These are phyloP conservation scores for Sarcophaga peregrina DNA, from an alignment of 1,140 invertebrate species.

Conservation along the genomic window DNA sequence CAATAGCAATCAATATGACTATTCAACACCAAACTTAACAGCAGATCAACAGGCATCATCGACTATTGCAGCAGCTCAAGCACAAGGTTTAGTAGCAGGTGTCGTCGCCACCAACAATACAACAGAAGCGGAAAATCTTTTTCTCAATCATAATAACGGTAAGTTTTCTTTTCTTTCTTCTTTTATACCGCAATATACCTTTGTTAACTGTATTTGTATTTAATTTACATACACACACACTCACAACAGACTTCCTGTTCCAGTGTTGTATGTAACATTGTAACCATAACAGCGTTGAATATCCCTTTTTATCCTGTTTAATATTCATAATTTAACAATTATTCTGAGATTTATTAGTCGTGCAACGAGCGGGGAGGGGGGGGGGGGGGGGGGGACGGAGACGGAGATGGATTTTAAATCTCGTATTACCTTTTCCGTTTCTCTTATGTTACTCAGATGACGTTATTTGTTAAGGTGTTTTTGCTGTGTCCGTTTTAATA, in stretches of 20 bases:
- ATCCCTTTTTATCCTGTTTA: background rate
- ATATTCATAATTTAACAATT: constrained; percentile 12
- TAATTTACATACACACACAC: too few species aligned
- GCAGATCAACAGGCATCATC: constrained; percentile 61
- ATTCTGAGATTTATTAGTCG: background rate
- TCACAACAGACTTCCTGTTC: background rate
- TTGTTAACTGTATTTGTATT: too few species aligned
- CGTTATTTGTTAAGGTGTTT: background rate
- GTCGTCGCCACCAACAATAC: constrained; percentile 31
- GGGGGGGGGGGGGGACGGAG: too few species aligned
- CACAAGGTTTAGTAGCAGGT: constrained; percentile 8
- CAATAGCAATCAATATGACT: constrained; percentile 58
- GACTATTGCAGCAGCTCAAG: constrained; percentile 33
- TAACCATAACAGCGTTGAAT: too few species aligned
- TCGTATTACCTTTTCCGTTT: background rate
- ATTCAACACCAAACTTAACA: constrained; percentile 57
- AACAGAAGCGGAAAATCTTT: constrained; percentile 59
- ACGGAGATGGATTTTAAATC: too few species aligned
- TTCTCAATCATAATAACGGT: constrained; percentile 60
- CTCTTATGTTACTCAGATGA: background rate
- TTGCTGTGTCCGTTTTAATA: background rate
- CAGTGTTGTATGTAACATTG: too few species aligned
- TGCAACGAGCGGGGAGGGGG: too few species aligned
- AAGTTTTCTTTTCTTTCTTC: background rate
- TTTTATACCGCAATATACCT: too few species aligned